Evolutionary conservation across 2,113 vertebrate genomes (phyloP).

Genomic region (Rhinolophus sinicus): DNA sequence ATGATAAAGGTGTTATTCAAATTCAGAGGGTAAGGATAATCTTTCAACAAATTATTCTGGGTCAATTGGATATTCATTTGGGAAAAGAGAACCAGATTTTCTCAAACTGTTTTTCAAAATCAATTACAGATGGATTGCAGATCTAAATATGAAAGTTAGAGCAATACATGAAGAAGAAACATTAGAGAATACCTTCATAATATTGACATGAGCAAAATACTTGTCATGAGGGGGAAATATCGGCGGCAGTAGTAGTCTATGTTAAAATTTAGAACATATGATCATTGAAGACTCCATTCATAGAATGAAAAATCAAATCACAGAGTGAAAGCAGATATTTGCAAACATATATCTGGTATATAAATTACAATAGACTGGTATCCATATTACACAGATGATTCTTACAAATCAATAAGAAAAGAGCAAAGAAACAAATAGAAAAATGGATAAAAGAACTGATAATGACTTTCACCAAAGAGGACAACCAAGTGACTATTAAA

Average conservation of each 20-base stretch:
- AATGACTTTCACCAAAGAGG: background rate
- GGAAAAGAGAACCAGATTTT: background rate
- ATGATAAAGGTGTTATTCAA: background rate
- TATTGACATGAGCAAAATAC: background rate
- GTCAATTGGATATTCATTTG: background rate
- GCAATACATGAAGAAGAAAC: background rate
- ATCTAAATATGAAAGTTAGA: background rate
- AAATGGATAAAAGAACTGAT: background rate
- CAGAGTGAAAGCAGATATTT: background rate
- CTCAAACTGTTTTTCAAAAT: background rate
- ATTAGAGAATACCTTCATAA: background rate
- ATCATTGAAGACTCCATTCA: background rate
- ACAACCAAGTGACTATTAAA: background rate
- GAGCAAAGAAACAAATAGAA: background rate
- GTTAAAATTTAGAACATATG: background rate
- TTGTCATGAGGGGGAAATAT: background rate
- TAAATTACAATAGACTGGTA: background rate
- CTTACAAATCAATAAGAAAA: background rate
- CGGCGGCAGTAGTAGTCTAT: background rate
- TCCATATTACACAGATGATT: background rate
- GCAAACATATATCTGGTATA: background rate
- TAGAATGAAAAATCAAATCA: background rate
- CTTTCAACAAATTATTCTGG: background rate
- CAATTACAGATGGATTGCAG: background rate
- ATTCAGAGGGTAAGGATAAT: background rate